Base-by-base conservation (phyloP, 2,797 vertebrate species). In the Silurus aristotelis region DNA sequence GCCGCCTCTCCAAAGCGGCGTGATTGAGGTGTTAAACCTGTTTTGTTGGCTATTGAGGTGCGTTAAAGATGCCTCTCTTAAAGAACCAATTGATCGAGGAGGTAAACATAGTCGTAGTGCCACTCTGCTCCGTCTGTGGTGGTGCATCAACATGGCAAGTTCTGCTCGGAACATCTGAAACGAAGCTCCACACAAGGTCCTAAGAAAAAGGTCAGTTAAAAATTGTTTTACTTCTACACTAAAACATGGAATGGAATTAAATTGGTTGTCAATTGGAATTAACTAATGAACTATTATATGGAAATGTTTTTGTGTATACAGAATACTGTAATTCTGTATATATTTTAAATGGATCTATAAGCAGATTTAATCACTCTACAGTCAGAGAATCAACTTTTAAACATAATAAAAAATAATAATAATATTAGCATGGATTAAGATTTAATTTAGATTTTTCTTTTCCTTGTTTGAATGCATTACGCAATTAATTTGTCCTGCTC, bases 11-110 rank as follows among this genome's bases (percentile, higher is more conserved):
- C 38, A 55, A 84, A 80, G 80, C 56, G 72, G 86, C 71, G 68
- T 46, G 1, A 76, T 83, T 19, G 58, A 87, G 72, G 87, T 86
- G 87, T 86, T 75, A 81, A 94, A 95, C 94, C 92, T 83, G 94
- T 94, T 93, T 93, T 88, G 75, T 88, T 93, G 25, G 86, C 94
- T 92, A 27, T 31, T 77, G 27, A 60, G 17, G n/a, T 63, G 58
- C 46, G 10, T 84, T 85, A 83, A 76, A 72, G 3, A 85, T 43
- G 55, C 71, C 83, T 72, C 27, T 72, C 10, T 80, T 89, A 90
- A 92, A 87, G 78, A 87, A 80, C 76, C 25, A 25, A 38, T 70
- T 71, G 70, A 80, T 0, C 84, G 25, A 63, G 82, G 27, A 87
- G 87, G 63, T 88, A 66, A 89, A 87, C 75, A 89, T 87, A 86